Conservation (phyloP, 2,888 invertebrate genomes). For the Abrostola tripartita region DNA sequence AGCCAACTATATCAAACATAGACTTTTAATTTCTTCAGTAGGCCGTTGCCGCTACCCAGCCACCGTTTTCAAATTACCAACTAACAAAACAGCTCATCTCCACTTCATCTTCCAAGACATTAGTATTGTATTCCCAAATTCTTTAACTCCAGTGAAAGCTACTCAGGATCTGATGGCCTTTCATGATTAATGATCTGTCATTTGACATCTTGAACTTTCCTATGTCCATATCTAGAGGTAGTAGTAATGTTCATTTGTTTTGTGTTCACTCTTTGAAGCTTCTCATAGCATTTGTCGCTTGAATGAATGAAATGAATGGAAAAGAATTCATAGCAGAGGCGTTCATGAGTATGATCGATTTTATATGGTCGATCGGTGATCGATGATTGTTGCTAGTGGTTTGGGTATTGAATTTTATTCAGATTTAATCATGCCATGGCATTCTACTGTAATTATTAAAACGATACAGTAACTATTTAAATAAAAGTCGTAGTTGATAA, state of each 20-base stretch:
- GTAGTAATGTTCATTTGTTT: conserved; percentile 39
- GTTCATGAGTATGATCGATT: conserved; percentile 6
- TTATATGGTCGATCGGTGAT: background rate
- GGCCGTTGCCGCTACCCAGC: too few species aligned
- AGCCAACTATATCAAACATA: too few species aligned
- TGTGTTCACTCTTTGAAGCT: conserved; percentile 34
- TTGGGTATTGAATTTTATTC: background rate
- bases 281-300: conserved; percentile 24
- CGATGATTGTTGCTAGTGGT: background rate
- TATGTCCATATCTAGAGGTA: conserved; percentile 18
- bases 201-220: conserved; percentile 41
- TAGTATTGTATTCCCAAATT: conserved; percentile 1
- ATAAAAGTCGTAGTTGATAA: too few species aligned
- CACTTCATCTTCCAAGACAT: background rate
- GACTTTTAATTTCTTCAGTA: too few species aligned
- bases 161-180: conserved; percentile 26
- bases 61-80: too few species aligned
- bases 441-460: too few species aligned
- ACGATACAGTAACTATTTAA: too few species aligned
- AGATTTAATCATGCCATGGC: background rate
- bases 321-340: background rate
- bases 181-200: conserved; percentile 39
- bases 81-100: background rate
- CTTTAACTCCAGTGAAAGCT: conserved; percentile 40
- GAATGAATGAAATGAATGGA: conserved; percentile 34